Conservation (phyloP, 2,888 invertebrate species). For the Amphipoea oculea region DNA sequence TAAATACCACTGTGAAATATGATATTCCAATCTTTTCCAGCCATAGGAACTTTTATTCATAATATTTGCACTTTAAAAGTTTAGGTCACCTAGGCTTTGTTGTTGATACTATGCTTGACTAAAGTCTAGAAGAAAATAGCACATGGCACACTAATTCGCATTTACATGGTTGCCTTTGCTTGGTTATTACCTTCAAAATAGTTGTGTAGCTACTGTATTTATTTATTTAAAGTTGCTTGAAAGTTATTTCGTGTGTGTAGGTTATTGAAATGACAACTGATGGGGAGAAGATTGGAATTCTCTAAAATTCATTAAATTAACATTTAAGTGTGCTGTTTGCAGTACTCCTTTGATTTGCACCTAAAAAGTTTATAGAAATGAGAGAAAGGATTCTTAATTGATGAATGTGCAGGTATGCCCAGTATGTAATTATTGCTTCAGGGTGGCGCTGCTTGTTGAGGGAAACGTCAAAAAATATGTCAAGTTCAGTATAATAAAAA, state of each 20-base stretch:
- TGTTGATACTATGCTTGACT: background rate
- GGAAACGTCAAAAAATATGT: constrained; percentile 25
- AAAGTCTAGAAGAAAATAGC: background rate
- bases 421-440: too few species aligned
- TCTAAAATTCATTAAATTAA: background rate
- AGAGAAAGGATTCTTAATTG: background rate
- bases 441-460: background rate
- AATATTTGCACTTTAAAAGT: background rate
- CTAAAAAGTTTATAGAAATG: background rate
- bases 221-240: background rate
- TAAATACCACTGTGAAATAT: constrained; percentile 74
- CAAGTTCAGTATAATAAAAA: constrained; percentile 13
- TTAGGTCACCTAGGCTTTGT: constrained; percentile 27
- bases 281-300: background rate
- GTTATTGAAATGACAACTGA: constrained; percentile 16
- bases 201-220: background rate
- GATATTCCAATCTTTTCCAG: constrained; percentile 35
- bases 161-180: background rate
- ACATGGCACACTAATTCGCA: constrained; percentile 41
- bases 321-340: background rate
- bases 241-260: background rate
- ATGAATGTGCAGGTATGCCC: too few species aligned
- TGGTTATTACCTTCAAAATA: background rate
- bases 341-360: background rate
- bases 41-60: background rate